These are phyloP conservation scores for Lacanobia wlatinum DNA, from an alignment of 2,888 invertebrate genomes.

Conservation along the genomic window DNA sequence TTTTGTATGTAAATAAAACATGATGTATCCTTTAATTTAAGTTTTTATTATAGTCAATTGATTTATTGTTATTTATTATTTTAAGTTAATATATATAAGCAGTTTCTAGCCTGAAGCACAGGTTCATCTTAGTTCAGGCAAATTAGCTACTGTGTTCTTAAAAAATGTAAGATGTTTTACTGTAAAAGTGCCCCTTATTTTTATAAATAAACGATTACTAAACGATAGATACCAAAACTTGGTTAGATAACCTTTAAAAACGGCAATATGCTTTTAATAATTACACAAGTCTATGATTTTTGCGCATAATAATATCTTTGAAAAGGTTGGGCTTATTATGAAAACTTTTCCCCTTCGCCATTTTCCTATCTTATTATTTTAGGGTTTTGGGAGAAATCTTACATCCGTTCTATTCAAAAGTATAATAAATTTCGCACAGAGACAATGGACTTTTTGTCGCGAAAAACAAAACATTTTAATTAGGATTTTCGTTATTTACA, in stretches of 20 bases:
- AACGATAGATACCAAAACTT: not conserved
- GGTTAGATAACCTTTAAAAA: not conserved
- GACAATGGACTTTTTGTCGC: conserved; percentile 3
- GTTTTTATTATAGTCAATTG: too few relatives aligned
- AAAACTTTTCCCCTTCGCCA: not conserved
- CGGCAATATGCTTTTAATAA: not conserved
- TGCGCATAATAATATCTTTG: conserved; percentile 8
- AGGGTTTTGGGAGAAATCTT: not conserved
- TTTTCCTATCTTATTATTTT: conserved; percentile 20
- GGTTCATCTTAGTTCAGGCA: too few relatives aligned
- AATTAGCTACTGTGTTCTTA: too few relatives aligned
- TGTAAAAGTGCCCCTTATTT: too few relatives aligned
- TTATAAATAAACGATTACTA: too few relatives aligned
- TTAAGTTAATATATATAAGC: too few relatives aligned
- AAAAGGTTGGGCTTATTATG: conserved; percentile 11
- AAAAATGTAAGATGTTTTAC: too few relatives aligned
- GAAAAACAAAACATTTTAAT: conserved; percentile 21
- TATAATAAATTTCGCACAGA: conserved; percentile 7
- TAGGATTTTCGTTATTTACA: conserved; percentile 6
- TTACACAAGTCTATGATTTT: not conserved
- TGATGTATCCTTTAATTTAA: too few relatives aligned
- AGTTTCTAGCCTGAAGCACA: too few relatives aligned
- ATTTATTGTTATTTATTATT: too few relatives aligned
- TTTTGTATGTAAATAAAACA: too few relatives aligned
- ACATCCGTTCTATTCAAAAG: conserved; percentile 1